Percentiles rank a stretch among this genome's conserved stretches.
These are phyloP conservation scores for Chrysomela aeneicollis DNA, from an alignment of 2,888 invertebrate species.

Conservation along the genomic window DNA sequence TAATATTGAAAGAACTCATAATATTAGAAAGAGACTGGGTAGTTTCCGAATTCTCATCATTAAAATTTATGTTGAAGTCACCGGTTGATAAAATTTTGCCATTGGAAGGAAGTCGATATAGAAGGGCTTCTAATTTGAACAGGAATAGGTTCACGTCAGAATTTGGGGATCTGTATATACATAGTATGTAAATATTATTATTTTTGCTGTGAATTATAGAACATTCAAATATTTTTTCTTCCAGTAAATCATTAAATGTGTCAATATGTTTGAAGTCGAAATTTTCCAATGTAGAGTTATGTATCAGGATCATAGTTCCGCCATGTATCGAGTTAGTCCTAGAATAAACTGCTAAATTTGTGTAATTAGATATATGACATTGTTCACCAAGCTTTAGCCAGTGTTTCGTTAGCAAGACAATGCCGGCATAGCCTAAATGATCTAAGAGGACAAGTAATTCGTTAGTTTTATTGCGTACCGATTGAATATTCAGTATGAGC, in stretches of 20 bases:
- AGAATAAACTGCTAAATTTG: too few relatives aligned
- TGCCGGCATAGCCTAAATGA: background rate
- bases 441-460: background rate
- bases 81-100: slow-evolving; percentile 4
- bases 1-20: slow-evolving; percentile 7
- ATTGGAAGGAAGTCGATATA: slow-evolving; percentile 7
- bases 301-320: slow-evolving; percentile 2
- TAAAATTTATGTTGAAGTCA: slow-evolving; percentile 12
- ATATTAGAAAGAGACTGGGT: slow-evolving; percentile 2
- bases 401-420: background rate
- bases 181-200: slow-evolving; percentile 7
- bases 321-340: background rate
- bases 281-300: slow-evolving; percentile 2
- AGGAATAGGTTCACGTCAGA: slow-evolving; percentile 5
- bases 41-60: background rate
- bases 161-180: slow-evolving; percentile 6
- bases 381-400: slow-evolving; percentile 1
- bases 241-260: background rate
- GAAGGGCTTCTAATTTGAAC: slow-evolving; percentile 9
- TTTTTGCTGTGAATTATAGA: slow-evolving; percentile 4
- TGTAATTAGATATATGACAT: background rate
- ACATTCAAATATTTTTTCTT: slow-evolving; percentile 9
- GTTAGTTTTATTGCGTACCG: too few relatives aligned
- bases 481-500: too few relatives aligned
- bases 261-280: slow-evolving; percentile 6